Evolutionary conservation across 2,888 invertebrate genomes (phyloP), one percentile per base, ranked within the genome.

Genomic region (Adineta ricciae): DNA sequence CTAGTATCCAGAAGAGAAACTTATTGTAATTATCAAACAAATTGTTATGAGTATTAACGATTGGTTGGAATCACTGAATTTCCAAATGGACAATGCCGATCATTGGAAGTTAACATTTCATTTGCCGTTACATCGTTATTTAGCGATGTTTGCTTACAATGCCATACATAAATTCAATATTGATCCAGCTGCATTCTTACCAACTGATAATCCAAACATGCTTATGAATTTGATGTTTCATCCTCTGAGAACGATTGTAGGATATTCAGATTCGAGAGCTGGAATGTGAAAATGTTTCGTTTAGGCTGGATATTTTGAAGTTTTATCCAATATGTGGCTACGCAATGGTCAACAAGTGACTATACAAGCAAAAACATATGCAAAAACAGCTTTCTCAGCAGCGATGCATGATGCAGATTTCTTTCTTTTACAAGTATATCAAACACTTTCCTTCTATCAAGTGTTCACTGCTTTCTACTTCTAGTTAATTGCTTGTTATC

Each of bases 321-420:
- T 98, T 88, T 92, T 96, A 86, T 94, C 94, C 86, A 95, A 95
- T 16, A 93, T 97, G 89, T 98, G 97, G 97, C 96, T 96, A 84
- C 93, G 97, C 87, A 98, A 97, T 91, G 98, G 97, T 0, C 92
- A 96, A 19, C 97, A 97, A 92, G 97, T 98, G 89, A 96, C 95
- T 91, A 97, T 97, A n/a, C 97, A 98, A 91, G 96, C 96, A 54
- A 97, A 97, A 96, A 96, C 97, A 32, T 98, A 98, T 91, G 95
- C 97, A 89, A 97, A 98, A 91, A 96, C 41, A 41, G 21, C 41
- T 97, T 86, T 98, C 92, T 97, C 97, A 92, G 97, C 97, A 91
- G 96, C 96, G 21, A 96, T 97, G 95, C 95, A 96, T 21, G 97
- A 98, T 91, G 95, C 97, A 89, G 98, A 98, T 92, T 92, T 98